Evolutionary conservation across 2,113 vertebrate genomes (phyloP).

Genomic region (Petrocephalus zakoni): DNA sequence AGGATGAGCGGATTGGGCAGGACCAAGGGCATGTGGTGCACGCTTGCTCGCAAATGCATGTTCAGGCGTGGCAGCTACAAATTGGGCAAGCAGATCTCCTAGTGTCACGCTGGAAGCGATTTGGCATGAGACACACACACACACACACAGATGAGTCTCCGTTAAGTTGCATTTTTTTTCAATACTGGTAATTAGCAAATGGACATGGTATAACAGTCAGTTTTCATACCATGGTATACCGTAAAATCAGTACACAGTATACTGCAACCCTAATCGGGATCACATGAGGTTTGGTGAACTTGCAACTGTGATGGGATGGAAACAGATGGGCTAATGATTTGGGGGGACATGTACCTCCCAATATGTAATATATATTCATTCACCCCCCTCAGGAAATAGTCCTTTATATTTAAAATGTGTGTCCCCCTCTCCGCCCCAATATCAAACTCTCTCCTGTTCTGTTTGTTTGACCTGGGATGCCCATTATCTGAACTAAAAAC

Average conservation of each 20-base stretch:
- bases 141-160: background rate
- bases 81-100: background rate
- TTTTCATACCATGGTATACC: background rate
- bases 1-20: background rate
- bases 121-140: background rate
- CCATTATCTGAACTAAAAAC: background rate
- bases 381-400: background rate
- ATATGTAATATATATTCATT: background rate
- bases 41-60: background rate
- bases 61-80: background rate
- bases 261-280: background rate
- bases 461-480: background rate
- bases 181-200: background rate
- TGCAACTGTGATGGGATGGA: background rate
- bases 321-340: background rate
- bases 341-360: background rate
- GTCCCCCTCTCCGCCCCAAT: background rate
- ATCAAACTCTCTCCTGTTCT: background rate
- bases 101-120: background rate
- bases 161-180: background rate
- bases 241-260: no score
- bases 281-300: background rate
- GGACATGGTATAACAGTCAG: background rate
- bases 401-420: background rate
- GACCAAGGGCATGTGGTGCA: background rate